Evolutionary conservation across 2,888 invertebrate species (phyloP), one percentile per base, ranked within the genome.

Genomic region (Smittia sp.): DNA sequence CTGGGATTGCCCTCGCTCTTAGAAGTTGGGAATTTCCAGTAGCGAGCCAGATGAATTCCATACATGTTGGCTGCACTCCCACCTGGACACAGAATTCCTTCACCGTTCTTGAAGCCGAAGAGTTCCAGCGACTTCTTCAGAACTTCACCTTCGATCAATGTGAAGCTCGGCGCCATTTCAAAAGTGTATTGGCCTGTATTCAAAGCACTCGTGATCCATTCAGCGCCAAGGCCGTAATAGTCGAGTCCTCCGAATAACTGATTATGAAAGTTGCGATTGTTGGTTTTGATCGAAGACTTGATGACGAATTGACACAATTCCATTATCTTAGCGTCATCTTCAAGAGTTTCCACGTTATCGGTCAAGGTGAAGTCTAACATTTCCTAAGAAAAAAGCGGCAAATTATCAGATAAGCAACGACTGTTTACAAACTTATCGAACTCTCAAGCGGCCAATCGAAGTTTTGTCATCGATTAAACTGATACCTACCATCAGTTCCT

Each of bases 111-210:
- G 74, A 89, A 89, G 0, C 89, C 89, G 75, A 90, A 85, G 32
- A 90, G 77, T 13, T 83, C 80, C 38, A 89, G 83, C 1, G 88
- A 82, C 75, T 86, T 86, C 6, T 83, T 80, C 62, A 90, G 80
- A 1, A 93, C 82, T 78, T 88, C 87, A 62, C 87, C 83, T 79
- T 93, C 93, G 74, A 91, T 86, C 1, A 93, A 81, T 0, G 90
- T 90, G 79, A 92, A 92, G 0, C 89, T 90, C 22, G 93, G 93
- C 0, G 89, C 91, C 13, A 93, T 92, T 82, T 93, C 93, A 78
- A 85, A 93, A 0, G 93, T 93, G 78, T 91, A 90, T 39, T 91
- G 89, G 83, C 91, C 91, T 41, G 93, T 91, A 79, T 93, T 94
- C 78, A 93, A 86, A 1, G 90, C 89, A 78, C 93, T 93, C 0